A percentile compares a stretch with the other conserved stretches of the same genome.
Evolutionary conservation across 2,888 invertebrate species (phyloP).

Genomic region (Caenorhabditis angaria): DNA sequence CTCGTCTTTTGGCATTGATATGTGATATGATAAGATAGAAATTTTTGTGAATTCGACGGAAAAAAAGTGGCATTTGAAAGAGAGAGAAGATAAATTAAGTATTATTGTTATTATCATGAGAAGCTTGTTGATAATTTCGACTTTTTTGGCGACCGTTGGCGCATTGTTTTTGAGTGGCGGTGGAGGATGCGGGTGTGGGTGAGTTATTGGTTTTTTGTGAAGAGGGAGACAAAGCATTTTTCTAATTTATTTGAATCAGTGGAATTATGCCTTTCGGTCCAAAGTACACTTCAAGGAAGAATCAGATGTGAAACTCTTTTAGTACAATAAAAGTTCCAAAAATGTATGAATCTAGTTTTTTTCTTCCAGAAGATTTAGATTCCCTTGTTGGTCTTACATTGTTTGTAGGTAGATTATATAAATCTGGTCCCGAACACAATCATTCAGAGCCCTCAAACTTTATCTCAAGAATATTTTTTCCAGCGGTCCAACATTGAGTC

Average conservation of each 20-base stretch:
- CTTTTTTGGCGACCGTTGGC: not conserved
- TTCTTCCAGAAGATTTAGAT: not conserved
- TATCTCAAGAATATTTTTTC: not conserved
- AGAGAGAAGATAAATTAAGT: too few relatives aligned
- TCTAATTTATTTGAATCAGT: too few relatives aligned
- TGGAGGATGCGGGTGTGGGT: constrained; percentile 8
- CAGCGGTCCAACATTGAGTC: constrained; percentile 31
- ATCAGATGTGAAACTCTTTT: too few relatives aligned
- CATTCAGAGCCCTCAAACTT: not conserved
- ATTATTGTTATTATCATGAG: not conserved
- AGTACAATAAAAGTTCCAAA: too few relatives aligned
- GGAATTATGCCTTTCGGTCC: too few relatives aligned
- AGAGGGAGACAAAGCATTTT: not conserved
- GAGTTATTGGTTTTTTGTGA: not conserved
- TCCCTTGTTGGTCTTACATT: not conserved
- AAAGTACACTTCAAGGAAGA: too few relatives aligned
- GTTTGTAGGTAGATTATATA: too few relatives aligned
- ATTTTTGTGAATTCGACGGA: not conserved
- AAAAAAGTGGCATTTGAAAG: constrained; percentile 4
- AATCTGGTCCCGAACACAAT: not conserved
- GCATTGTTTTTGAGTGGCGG: constrained; percentile 5
- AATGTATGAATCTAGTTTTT: not conserved
- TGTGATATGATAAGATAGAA: not conserved
- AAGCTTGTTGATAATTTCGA: not conserved
- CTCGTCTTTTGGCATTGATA: constrained; percentile 1